These are phyloP conservation scores for Cathartes aura DNA, from an alignment of 2,113 vertebrate genomes.

Conservation along the genomic window DNA sequence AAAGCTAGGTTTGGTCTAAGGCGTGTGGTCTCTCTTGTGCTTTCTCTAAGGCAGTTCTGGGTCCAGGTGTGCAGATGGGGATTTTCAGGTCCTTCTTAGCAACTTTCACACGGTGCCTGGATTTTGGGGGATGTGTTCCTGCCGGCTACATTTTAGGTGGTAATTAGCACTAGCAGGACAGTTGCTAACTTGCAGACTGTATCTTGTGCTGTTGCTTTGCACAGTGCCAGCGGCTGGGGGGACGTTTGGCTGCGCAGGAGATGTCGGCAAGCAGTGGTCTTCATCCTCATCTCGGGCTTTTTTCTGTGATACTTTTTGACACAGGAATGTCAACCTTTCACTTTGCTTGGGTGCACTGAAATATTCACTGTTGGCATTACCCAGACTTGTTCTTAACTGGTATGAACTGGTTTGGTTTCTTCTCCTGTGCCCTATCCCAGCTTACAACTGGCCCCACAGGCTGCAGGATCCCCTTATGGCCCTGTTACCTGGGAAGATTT, in stretches of 20 bases:
- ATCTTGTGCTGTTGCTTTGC: background rate
- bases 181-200: background rate
- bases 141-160: rapidly evolving
- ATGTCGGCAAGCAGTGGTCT: background rate
- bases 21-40: background rate
- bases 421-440: background rate
- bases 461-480: background rate
- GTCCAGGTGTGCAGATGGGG: background rate
- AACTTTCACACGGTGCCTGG: background rate
- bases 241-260: rapidly evolving
- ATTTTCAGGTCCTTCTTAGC: background rate
- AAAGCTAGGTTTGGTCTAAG: background rate
- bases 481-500: background rate
- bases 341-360: background rate
- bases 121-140: background rate
- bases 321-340: background rate
- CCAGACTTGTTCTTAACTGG: background rate
- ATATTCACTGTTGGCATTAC: background rate
- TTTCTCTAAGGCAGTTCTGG: background rate
- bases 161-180: background rate
- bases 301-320: background rate
- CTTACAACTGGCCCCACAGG: background rate
- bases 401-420: background rate
- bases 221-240: rapidly evolving
- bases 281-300: background rate